Conservation (phyloP, 2,113 vertebrate species). For the Ageneiosus marmoratus region DNA sequence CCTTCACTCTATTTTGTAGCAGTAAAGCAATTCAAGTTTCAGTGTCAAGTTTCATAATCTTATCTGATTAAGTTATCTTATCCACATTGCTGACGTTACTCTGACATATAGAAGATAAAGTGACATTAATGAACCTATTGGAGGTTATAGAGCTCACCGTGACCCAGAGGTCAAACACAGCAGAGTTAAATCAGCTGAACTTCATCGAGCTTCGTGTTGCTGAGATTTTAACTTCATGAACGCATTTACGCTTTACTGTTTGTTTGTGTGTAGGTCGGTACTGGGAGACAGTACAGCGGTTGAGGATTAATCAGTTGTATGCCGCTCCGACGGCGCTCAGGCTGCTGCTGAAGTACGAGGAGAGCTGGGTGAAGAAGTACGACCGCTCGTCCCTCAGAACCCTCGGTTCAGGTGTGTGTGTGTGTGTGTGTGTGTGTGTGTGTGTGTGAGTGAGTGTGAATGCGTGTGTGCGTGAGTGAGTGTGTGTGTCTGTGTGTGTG, state of each 20-base stretch:
- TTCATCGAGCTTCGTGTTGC: too few species aligned
- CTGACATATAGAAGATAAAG: neutral
- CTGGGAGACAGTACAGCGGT: constrained; percentile 87
- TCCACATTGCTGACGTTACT: neutral
- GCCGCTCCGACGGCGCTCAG: constrained; percentile 87
- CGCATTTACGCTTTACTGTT: neutral
- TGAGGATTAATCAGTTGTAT: constrained; percentile 89
- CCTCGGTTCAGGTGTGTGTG: constrained; percentile 82
- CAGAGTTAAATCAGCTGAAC: too few species aligned
- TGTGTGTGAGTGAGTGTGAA: neutral
- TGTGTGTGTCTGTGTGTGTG: too few species aligned
- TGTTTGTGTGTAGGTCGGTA: constrained; percentile 81
- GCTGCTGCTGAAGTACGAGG: constrained; percentile 82
- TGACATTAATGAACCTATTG: neutral
- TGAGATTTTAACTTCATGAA: neutral
- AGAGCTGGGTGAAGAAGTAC: constrained; percentile 88
- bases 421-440: neutral
- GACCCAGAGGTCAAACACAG: too few species aligned
- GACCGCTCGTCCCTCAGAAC: constrained; percentile 86
- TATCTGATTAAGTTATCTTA: neutral
- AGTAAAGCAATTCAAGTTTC: neutral
- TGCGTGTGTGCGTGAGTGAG: too few species aligned
- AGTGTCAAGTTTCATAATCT: neutral
- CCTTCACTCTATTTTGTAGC: neutral
- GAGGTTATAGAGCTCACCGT: neutral